Conservation (phyloP, 1,140 invertebrate genomes). For the Eupeodes corollae region DNA sequence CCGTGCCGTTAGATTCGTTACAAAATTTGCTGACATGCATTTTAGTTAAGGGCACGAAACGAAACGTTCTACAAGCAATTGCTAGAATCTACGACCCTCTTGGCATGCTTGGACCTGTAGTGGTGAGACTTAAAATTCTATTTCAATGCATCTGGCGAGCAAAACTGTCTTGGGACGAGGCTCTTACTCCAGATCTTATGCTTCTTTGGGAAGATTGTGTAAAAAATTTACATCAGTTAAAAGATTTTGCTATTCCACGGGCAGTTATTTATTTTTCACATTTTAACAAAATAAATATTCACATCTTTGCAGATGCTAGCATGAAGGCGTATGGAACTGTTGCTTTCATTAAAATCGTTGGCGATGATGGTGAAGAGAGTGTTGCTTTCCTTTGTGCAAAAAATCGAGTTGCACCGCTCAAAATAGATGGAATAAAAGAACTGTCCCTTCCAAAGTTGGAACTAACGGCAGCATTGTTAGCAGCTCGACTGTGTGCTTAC, state of each 20-base stretch:
- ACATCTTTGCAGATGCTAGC: conserved; percentile 23
- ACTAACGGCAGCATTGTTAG: conserved; percentile 21
- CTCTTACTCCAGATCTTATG: no score
- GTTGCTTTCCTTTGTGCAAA: conserved; percentile 25
- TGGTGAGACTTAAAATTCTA: conserved; percentile 26
- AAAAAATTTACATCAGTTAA: no score
- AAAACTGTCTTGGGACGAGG: conserved; percentile 25
- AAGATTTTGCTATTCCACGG: no score
- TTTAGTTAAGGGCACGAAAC: conserved; percentile 13
- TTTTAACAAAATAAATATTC: conserved; percentile 9
- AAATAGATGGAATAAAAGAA: conserved; percentile 11
- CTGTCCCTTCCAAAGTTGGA: conserved; percentile 27
- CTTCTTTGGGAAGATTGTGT: no score
- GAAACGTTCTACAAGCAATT: conserved; percentile 20
- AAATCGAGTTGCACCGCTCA: conserved; percentile 32
- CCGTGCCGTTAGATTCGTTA: neutral
- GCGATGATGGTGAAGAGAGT: conserved; percentile 6
- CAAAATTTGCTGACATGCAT: neutral
- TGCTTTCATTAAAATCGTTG: conserved; percentile 15
- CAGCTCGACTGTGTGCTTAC: conserved; percentile 8
- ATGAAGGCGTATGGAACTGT: conserved; percentile 20
- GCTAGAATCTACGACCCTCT: conserved; percentile 31
- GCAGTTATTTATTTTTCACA: no score
- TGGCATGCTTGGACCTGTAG: conserved; percentile 28
- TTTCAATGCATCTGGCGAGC: conserved; percentile 31